phyloP scores from a whole-genome alignment of 2,113 vertebrate genomes.

The Engystomops pustulosus region DNA sequence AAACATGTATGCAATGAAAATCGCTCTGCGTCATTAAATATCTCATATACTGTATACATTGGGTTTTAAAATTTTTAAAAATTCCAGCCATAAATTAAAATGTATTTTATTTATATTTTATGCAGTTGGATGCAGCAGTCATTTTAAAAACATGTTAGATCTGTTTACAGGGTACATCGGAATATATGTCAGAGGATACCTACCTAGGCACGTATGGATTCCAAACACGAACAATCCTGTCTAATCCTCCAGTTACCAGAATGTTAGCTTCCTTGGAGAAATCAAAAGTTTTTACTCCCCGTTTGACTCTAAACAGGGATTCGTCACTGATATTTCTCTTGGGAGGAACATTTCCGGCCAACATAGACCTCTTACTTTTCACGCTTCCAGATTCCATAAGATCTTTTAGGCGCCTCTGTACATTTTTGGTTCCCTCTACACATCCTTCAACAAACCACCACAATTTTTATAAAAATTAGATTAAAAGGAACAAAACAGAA shows the following conservation, averaged over 20 bases:
- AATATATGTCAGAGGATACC: neutral
- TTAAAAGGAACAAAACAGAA: neutral
- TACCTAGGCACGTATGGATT: slow-evolving; percentile 62
- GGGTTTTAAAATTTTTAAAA: too few species aligned
- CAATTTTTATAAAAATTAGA: neutral
- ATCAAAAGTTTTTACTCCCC: slow-evolving; percentile 62
- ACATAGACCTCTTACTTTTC: slow-evolving; percentile 18
- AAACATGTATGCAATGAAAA: too few species aligned
- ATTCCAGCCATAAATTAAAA: too few species aligned
- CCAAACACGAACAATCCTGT: slow-evolving; percentile 60
- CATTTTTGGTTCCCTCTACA: slow-evolving; percentile 60
- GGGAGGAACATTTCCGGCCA: slow-evolving; percentile 21
- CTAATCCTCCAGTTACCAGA: slow-evolving; percentile 62
- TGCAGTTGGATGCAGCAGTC: too few species aligned
- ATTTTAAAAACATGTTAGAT: too few species aligned
- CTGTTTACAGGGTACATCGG: too few species aligned
- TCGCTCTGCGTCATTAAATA: too few species aligned
- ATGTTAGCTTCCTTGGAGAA: slow-evolving; percentile 50
- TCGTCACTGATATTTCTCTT: slow-evolving; percentile 58
- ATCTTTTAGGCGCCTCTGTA: slow-evolving; percentile 57
- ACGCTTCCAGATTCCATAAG: slow-evolving; percentile 53
- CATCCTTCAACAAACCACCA: slow-evolving; percentile 54
- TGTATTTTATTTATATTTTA: too few species aligned
- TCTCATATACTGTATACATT: too few species aligned
- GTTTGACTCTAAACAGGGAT: slow-evolving; percentile 56